These are phyloP conservation scores for Pogonomyrmex californicus DNA, from an alignment of 1,140 invertebrate species.

Conservation along the genomic window DNA sequence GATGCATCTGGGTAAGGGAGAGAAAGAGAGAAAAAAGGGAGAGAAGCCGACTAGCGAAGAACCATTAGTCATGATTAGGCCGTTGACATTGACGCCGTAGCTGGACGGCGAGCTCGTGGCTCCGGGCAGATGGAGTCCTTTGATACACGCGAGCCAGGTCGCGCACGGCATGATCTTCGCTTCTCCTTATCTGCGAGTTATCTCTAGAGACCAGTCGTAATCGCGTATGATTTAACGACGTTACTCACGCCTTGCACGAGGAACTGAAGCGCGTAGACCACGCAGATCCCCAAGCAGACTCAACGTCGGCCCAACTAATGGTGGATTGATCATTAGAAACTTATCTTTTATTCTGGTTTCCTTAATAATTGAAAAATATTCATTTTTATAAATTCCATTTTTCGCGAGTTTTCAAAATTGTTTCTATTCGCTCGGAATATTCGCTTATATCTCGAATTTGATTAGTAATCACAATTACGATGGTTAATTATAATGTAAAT, in stretches of 20 bases:
- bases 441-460: too few species aligned
- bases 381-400: constrained; percentile 5
- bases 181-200: constrained; percentile 65
- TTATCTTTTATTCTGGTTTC: constrained; percentile 2
- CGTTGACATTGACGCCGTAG: constrained; percentile 79
- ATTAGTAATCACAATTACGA: not conserved
- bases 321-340: constrained; percentile 7
- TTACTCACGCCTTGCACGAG: constrained; percentile 66
- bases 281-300: not conserved
- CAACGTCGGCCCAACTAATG: not conserved
- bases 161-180: constrained; percentile 64
- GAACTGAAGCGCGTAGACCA: constrained; percentile 47
- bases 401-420: not conserved
- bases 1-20: constrained; percentile 27
- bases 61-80: constrained; percentile 82
- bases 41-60: constrained; percentile 50
- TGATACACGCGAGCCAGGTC: constrained; percentile 74
- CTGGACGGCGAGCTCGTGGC: constrained; percentile 72
- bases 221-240: constrained; percentile 72
- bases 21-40: not conserved
- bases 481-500: constrained; percentile 15
- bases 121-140: constrained; percentile 77
- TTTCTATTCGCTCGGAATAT: constrained; percentile 28
- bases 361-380: not conserved
- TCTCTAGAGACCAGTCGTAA: constrained; percentile 66